Conservation (phyloP, 2,113 vertebrate genomes). For the Pelmatolapia mariae region DNA sequence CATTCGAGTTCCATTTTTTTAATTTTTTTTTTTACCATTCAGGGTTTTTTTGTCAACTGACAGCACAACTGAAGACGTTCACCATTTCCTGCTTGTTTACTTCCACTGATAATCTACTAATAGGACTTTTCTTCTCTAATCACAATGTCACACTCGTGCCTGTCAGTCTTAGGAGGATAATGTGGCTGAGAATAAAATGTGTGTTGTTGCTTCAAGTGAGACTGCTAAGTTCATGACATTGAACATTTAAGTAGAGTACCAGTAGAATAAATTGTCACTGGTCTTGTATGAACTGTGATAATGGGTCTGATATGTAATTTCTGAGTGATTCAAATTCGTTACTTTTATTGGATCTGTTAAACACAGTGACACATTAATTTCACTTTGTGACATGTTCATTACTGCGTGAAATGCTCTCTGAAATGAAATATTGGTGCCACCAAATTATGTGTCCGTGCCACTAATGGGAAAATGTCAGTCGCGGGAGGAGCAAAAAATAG, state of each 20-base stretch:
- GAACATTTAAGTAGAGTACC: not conserved
- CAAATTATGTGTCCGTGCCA: conserved; percentile 22
- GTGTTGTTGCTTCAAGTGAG: not conserved
- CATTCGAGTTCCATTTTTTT: not conserved
- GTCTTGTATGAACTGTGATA: conserved; percentile 16
- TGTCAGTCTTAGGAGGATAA: not conserved
- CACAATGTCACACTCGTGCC: not conserved
- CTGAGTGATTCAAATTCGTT: conserved; percentile 9
- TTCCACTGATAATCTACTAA: not conserved
- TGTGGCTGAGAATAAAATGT: not conserved
- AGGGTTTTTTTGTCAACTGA: not conserved
- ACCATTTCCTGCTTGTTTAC: not conserved
- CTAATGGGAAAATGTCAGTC: conserved; percentile 41
- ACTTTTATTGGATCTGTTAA: conserved; percentile 33
- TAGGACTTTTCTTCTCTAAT: not conserved
- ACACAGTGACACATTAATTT: conserved; percentile 46
- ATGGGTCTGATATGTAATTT: conserved; percentile 22
- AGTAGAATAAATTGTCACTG: not conserved
- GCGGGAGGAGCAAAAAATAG: not conserved
- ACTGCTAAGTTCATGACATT: not conserved
- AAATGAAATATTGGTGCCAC: conserved; percentile 45
- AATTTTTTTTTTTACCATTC: not conserved
- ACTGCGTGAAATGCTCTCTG: conserved; percentile 20
- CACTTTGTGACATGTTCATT: conserved; percentile 44
- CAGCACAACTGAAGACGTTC: not conserved